Evolutionary conservation across 1,140 invertebrate species (phyloP).

Genomic region (Musca vetustissima): DNA sequence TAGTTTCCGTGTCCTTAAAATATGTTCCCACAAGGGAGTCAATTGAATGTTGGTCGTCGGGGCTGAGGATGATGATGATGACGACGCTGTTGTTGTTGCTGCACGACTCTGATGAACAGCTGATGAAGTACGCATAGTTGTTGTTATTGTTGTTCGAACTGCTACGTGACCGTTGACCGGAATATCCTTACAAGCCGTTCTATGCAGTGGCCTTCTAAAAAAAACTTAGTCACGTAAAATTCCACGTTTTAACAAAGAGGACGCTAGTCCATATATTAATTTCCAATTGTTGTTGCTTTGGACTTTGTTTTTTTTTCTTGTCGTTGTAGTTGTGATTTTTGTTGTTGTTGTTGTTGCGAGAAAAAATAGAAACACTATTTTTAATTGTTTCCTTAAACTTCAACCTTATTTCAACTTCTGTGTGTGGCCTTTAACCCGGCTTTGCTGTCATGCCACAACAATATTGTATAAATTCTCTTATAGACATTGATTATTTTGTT

Average conservation of each 20-base stretch:
- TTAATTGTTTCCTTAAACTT: conserved; percentile 22
- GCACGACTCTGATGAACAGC: conserved; percentile 9
- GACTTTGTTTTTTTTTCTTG: background rate
- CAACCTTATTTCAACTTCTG: conserved; percentile 3
- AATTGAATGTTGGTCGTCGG: conserved; percentile 62
- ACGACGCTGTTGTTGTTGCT: background rate
- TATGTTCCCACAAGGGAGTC: conserved; percentile 75
- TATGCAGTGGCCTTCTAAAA: too few species aligned
- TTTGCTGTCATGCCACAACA: background rate
- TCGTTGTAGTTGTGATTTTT: too few species aligned
- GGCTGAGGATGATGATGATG: too few species aligned
- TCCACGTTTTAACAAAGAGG: too few species aligned
- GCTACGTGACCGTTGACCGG: too few species aligned
- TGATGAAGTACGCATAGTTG: background rate
- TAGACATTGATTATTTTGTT: too few species aligned
- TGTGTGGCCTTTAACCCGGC: background rate
- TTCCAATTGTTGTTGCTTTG: background rate
- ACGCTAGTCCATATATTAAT: background rate
- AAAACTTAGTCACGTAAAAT: too few species aligned
- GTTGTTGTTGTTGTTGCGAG: background rate
- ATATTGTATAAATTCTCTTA: background rate
- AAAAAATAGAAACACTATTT: background rate
- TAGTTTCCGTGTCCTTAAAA: conserved; percentile 63
- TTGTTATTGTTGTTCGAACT: background rate
- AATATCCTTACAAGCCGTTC: too few species aligned